Evolutionary conservation across 2,797 vertebrate genomes (phyloP), one percentile per base, ranked within the genome.

Genomic region (Myotis daubentonii): DNA sequence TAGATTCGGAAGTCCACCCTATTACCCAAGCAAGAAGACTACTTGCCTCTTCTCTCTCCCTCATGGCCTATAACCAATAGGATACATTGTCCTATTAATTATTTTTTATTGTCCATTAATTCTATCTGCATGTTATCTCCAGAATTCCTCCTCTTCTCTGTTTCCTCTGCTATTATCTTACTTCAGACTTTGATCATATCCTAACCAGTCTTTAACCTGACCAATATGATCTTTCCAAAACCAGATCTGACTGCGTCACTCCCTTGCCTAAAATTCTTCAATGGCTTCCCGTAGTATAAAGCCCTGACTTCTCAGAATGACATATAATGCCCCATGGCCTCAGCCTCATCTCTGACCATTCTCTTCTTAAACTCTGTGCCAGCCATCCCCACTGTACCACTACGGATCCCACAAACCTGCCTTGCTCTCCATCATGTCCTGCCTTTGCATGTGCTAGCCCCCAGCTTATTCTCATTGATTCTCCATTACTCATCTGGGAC

Each of bases 161-260:
- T 44, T 70, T 78, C 51, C 51, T 49, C 41, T 82, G 72, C 33
- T 8, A 65, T 38, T 91, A 22, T 53, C 53, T 87, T 87, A 36
- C 28, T 55, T 70, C 70, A 78, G 76, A 81, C n/a, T 65, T 3
- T 60, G 36, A 55, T 70, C 44, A 36, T n/a, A 83, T 49, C 25
- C 70, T 82, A 82, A 49, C 8, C n/a, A 62, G 36, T 57, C 71
- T 71, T 62, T 87, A 47, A 53, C 33, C 75, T 62, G 30, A 75
- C 75, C 76, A 91, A 86, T 65, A 78, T 47, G 33, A 80, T 19
- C 70, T 87, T 76, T 71, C 70, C 81, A 53, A 91, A 90, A 38
- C 15, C 51, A 87, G 51, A 95, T 74, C 66, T 70, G 28, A 87
- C 12, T 1, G 0, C 44, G n/a, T 75, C 38, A 22, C 22, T 68